Evolutionary conservation across 2,888 invertebrate genomes (phyloP).

Genomic region (Sympetrum striolatum): DNA sequence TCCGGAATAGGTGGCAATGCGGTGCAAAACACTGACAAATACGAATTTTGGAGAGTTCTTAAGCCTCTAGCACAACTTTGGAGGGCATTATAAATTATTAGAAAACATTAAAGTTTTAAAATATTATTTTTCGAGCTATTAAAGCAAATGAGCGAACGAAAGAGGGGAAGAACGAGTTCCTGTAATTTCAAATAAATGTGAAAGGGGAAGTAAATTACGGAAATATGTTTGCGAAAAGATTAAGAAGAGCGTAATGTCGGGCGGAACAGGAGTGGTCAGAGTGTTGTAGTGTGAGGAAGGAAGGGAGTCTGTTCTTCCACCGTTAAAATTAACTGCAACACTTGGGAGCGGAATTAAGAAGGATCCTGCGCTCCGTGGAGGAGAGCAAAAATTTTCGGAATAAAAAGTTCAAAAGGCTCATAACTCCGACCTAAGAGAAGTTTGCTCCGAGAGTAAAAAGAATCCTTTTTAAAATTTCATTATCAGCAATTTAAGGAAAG

Average conservation of each 20-base stretch:
- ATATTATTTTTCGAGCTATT: too few relatives aligned
- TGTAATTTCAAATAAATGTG: not conserved
- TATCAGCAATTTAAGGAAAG: slow-evolving; percentile 5
- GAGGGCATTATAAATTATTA: too few relatives aligned
- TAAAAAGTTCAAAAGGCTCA: slow-evolving; percentile 8
- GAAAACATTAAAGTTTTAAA: too few relatives aligned
- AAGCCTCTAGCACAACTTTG: too few relatives aligned
- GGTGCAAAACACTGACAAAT: too few relatives aligned
- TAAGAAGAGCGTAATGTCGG: not conserved
- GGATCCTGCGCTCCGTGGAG: not conserved
- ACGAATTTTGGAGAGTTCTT: too few relatives aligned
- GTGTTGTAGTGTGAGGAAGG: not conserved
- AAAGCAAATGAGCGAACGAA: not conserved
- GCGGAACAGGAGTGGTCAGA: not conserved
- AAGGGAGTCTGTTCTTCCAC: not conserved
- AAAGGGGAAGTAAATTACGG: not conserved
- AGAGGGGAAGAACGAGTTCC: not conserved
- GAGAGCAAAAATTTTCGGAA: not conserved
- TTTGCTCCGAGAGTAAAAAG: slow-evolving; percentile 3
- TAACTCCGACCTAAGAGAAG: slow-evolving; percentile 18
- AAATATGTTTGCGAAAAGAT: not conserved
- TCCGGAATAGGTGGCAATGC: too few relatives aligned
- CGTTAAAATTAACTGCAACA: slow-evolving; percentile 40
- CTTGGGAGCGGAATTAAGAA: slow-evolving; percentile 12
- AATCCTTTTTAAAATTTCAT: slow-evolving; percentile 32